A percentile compares a stretch with the other conserved stretches of the same genome.
Evolutionary conservation across 2,113 vertebrate species (phyloP).

Genomic region (Scophthalmus maximus): DNA sequence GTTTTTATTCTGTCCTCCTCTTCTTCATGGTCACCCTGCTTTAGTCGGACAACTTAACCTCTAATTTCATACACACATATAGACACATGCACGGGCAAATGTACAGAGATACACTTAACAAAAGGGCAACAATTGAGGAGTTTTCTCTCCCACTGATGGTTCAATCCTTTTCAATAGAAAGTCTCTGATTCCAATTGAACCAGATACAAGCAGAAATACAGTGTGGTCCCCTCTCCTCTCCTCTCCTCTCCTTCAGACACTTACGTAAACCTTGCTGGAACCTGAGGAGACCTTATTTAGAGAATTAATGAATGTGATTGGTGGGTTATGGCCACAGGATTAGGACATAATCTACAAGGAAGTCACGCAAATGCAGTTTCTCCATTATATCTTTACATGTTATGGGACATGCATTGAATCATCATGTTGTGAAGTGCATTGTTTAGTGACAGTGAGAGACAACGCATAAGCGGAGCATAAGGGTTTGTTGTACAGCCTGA

Average conservation of each 20-base stretch:
- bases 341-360: no score
- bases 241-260: not conserved
- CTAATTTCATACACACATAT: slow-evolving; percentile 38
- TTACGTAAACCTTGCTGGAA: not conserved
- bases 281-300: not conserved
- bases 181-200: not conserved
- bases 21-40: slow-evolving; percentile 51
- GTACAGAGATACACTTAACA: slow-evolving; percentile 31
- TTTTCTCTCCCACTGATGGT: not conserved
- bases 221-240: slow-evolving; percentile 1
- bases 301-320: not conserved
- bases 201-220: not conserved
- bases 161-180: slow-evolving; percentile 13
- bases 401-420: not conserved
- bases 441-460: no score
- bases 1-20: slow-evolving; percentile 51
- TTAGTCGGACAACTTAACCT: slow-evolving; percentile 60
- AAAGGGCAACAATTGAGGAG: slow-evolving; percentile 21
- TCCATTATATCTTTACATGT: not conserved
- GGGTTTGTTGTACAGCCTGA: no score
- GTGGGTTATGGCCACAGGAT: not conserved
- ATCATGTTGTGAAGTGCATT: no score
- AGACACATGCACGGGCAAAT: slow-evolving; percentile 14
- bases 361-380: no score
- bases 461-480: no score